These are phyloP conservation scores for Hypotaenidia philippensis DNA, from an alignment of 2,797 vertebrate genomes.

Conservation along the genomic window DNA sequence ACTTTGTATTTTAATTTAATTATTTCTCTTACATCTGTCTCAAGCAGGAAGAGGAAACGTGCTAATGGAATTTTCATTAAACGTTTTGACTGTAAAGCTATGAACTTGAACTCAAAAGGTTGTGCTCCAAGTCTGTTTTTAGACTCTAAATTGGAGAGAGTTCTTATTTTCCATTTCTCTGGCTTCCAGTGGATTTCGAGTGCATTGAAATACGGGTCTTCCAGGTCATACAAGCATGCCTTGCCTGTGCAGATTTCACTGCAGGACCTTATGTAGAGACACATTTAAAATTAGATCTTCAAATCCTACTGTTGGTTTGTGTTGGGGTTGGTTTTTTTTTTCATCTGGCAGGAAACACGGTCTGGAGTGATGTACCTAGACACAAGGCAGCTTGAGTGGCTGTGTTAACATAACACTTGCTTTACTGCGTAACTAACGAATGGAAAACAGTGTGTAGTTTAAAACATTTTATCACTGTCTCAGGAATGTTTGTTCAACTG, in stretches of 20 bases:
- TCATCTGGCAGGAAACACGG: not conserved
- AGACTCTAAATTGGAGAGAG: not conserved
- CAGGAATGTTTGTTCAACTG: slow-evolving; percentile 30
- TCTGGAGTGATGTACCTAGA: not conserved
- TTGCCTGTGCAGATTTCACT: not conserved
- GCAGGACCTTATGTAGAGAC: not conserved
- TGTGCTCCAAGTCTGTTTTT: not conserved
- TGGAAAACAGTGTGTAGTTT: not conserved
- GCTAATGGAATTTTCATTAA: not conserved
- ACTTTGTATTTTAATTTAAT: not conserved
- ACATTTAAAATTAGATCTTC: not conserved
- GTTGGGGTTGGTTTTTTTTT: not conserved
- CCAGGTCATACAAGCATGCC: not conserved
- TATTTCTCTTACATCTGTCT: not conserved
- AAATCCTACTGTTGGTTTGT: not conserved
- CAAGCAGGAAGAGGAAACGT: not conserved
- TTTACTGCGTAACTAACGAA: not conserved
- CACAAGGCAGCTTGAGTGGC: not conserved
- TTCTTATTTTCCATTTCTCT: not conserved
- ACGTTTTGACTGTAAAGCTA: not conserved
- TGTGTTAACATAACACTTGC: not conserved
- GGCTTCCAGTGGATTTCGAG: not conserved
- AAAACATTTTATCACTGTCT: not conserved
- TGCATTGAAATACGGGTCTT: not conserved
- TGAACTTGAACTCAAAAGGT: not conserved